These are phyloP conservation scores for Pocillopora meandrina DNA, from an alignment of 92 coral and sea anemone genomes.

Conservation along the genomic window DNA sequence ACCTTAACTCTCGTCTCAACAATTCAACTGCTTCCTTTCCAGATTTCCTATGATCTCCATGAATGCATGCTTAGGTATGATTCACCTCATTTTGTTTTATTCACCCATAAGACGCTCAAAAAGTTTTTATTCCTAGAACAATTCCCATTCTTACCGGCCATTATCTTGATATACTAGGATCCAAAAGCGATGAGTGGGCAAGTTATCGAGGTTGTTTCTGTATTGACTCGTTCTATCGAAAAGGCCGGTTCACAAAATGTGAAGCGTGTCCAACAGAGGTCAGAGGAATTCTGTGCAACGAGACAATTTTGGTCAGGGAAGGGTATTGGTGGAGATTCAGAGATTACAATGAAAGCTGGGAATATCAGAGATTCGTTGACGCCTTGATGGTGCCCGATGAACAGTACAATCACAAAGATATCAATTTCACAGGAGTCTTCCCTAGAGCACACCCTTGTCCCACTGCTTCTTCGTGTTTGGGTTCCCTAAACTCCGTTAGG, in stretches of 20 bases:
- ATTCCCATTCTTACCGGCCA: background rate
- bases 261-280: conserved; percentile 57
- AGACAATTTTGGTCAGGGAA: conserved; percentile 65
- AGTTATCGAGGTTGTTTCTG: conserved; percentile 79
- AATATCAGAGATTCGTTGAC: conserved; percentile 73
- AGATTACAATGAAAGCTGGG: conserved; percentile 65
- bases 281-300: conserved; percentile 68
- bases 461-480: conserved; percentile 74
- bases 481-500: conserved; percentile 70
- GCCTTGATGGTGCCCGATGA: conserved; percentile 66
- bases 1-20: too few species aligned
- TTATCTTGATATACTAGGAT: conserved; percentile 43
- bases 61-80: too few species aligned
- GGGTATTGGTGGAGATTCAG: conserved; percentile 85
- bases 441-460: conserved; percentile 86
- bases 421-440: conserved; percentile 59
- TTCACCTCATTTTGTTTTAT: too few species aligned
- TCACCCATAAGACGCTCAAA: too few species aligned
- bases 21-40: too few species aligned
- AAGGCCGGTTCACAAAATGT: conserved; percentile 60
- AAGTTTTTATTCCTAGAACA: too few species aligned
- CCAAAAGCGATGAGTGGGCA: conserved; percentile 73
- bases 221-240: conserved; percentile 71
- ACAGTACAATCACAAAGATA: conserved; percentile 57
- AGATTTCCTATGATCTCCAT: too few species aligned